Evolutionary conservation across 2,113 vertebrate genomes (phyloP), one percentile per base, ranked within the genome.

Genomic region (Craseonycteris thonglongyai): DNA sequence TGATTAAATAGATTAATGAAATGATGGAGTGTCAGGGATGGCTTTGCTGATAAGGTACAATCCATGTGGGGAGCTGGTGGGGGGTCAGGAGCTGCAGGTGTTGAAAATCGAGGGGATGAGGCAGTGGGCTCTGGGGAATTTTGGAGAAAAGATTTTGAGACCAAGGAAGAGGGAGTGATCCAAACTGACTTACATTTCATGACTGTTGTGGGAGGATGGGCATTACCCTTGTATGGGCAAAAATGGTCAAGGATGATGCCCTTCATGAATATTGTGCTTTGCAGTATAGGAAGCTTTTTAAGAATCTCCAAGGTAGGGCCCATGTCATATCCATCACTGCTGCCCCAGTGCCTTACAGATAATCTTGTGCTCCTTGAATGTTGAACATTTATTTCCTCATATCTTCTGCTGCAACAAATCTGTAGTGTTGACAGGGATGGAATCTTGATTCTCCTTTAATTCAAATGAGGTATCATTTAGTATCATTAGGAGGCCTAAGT

Each of bases 121-220:
- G 10, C 30, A 3, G 8, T 21, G 61, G 49, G 12, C n/a, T 8
- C 42, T 3, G 56, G 15, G 5, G 49, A 58, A 35, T 69, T 80
- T 59, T 89, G 51, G 7, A 81, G 42, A 88, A 83, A 93, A 88
- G 38, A 12, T 38, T 65, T 80, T 76, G 26, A 89, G 65, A 61
- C 18, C 7, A 0, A 65, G 86, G 33, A 86, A 13, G 0, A n/a
- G 11, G 0, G 24, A 63, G 24, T 11, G 35, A 72, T 75, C 33
- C 40, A 56, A 38, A 19, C 8, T 30, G 12, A n/a, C 19, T 76
- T 49, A 2, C 4, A 42, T 18, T 42, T 56, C 16, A 0, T 0
- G 47, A 40, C 24, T 42, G 22, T 78, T 49, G n/a, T 22, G 19
- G 47, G 18, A 45, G 24, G 11, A 45, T 7, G 6, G 40, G 10